Evolutionary conservation across 2,113 vertebrate genomes (phyloP), one percentile per base, ranked within the genome.

Genomic region (Acrocephalus arundinaceus): DNA sequence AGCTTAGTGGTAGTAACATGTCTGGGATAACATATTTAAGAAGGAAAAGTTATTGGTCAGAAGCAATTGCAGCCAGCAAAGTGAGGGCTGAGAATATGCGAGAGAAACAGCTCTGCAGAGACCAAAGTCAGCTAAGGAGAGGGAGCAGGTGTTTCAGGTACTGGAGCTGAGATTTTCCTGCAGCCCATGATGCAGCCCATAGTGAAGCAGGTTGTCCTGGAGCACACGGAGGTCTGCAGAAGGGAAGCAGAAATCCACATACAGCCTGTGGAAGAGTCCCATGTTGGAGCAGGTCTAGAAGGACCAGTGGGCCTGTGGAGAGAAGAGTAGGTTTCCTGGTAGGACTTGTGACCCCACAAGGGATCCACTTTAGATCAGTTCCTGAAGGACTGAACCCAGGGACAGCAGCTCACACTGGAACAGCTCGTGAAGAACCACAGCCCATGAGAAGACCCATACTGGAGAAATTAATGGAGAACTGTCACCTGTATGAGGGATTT

Each of bases 181-280:
- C 70, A 74, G 61, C 19, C 45, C 19, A 3, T 45, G 15, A 55
- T 31, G 67, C 25, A 65, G 43, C 9, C 21, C 31, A 3, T 14
- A 49, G 37, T 6, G 2, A 51, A 59, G 15, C 45, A 74, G 77
- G 23, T 14, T 58, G 52, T 67, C 45, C 77, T 51, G 70, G 33
- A 46, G 33, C 0, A 0, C 52, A 24, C 1, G 1, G 61, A 66
- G 33, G 15, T 66, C 37, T 49, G 24, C 45, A 59, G 52, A 8
- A 81, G 61, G 12, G 52, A 45, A 81, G 45, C 52, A 67, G 52
- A 74, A 89, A 58, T 52, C 52, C 28, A 67, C 33, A 46, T 46
- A 28, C 28, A 61, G 46, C 16, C 54, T 37, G 23, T 61, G 46
- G 46, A 61, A 74, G 46, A 75, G 70, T 28, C 46, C 54, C 39